These are phyloP conservation scores for Hiodon tergisus DNA, from an alignment of 2,113 vertebrate genomes.

Conservation along the genomic window DNA sequence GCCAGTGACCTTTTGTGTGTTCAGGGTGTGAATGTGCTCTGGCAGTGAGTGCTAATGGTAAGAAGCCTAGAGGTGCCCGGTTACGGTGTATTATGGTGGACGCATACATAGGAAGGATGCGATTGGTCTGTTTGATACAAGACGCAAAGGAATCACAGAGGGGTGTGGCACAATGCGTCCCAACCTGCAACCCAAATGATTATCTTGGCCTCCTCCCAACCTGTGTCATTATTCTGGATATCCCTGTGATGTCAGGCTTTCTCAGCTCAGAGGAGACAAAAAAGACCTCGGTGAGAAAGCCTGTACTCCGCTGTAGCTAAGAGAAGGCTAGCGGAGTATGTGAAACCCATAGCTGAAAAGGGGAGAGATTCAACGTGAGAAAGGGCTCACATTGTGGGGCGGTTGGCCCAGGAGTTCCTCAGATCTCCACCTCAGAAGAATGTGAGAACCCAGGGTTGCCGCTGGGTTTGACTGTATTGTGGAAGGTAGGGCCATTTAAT, in stretches of 20 bases:
- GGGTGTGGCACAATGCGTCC: slow-evolving; percentile 61
- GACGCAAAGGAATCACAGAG: slow-evolving; percentile 47
- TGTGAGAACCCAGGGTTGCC: not conserved
- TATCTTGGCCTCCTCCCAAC: slow-evolving; percentile 41
- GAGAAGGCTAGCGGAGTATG: not conserved
- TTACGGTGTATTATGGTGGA: not conserved
- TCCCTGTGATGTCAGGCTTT: not conserved
- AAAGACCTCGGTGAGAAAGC: not conserved
- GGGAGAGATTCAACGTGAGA: too few relatives aligned
- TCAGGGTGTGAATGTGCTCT: too few relatives aligned
- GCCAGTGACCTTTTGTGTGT: too few relatives aligned
- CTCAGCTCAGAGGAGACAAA: not conserved
- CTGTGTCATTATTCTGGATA: not conserved
- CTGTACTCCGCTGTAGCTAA: not conserved
- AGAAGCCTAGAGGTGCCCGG: too few relatives aligned
- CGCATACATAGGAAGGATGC: not conserved
- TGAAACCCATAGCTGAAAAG: not conserved
- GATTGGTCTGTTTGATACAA: slow-evolving; percentile 7
- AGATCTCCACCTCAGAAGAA: not conserved
- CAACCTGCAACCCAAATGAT: slow-evolving; percentile 59
- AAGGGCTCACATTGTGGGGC: not conserved
- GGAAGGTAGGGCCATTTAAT: slow-evolving; percentile 51
- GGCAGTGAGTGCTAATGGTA: too few relatives aligned
- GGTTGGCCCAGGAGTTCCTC: not conserved
- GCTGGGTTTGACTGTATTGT: not conserved